Evolutionary conservation across 2,888 invertebrate species (phyloP).

Genomic region (Polydrusus cervinus): DNA sequence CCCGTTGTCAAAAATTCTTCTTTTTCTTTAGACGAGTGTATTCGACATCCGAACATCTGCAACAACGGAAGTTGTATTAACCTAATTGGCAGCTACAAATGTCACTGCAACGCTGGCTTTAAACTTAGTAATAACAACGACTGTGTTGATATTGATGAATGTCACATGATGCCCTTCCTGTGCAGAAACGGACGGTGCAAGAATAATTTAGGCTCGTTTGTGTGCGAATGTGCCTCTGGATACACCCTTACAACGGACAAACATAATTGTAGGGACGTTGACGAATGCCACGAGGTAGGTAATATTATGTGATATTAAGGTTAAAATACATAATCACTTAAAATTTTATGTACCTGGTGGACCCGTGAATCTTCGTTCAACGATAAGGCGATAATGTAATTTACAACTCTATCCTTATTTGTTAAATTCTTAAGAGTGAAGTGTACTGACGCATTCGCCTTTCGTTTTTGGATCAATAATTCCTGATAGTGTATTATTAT

Average conservation of each 20-base stretch:
- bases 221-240: slow-evolving; percentile 87
- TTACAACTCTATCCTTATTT: too few relatives aligned
- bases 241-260: slow-evolving; percentile 83
- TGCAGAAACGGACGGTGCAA: slow-evolving; percentile 90
- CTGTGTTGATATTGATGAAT: slow-evolving; percentile 89
- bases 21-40: slow-evolving; percentile 77
- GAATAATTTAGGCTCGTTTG: slow-evolving; percentile 86
- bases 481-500: too few relatives aligned
- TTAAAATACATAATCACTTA: too few relatives aligned
- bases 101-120: slow-evolving; percentile 85
- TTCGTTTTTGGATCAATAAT: too few relatives aligned
- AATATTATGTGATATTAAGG: too few relatives aligned
- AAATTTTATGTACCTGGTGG: too few relatives aligned
- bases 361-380: too few relatives aligned
- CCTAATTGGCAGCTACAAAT: slow-evolving; percentile 80
- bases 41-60: slow-evolving; percentile 82
- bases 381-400: too few relatives aligned
- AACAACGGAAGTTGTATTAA: slow-evolving; percentile 86
- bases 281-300: slow-evolving; percentile 82
- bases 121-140: slow-evolving; percentile 85
- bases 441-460: too few relatives aligned
- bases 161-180: slow-evolving; percentile 86
- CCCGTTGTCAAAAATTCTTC: too few relatives aligned
- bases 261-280: slow-evolving; percentile 85
- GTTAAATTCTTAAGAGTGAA: too few relatives aligned